Percentiles rank a stretch among this genome's conserved stretches.
Evolutionary conservation across 1,140 invertebrate genomes (phyloP).

Genomic region (Bilobella aurantiaca): DNA sequence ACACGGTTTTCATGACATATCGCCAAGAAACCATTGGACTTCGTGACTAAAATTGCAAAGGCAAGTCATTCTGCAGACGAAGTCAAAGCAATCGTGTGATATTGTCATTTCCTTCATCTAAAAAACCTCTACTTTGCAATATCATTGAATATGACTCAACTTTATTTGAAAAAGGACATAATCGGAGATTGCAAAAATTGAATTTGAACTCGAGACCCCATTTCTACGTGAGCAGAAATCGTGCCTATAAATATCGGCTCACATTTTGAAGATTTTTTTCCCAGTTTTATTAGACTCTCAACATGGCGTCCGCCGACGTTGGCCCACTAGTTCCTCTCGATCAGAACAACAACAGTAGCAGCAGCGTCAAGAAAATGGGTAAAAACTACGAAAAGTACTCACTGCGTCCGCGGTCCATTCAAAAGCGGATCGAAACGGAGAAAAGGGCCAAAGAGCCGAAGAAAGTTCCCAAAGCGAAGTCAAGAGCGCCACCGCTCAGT

Average conservation of each 20-base stretch:
- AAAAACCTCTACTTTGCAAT: background rate
- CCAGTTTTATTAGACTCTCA: no score
- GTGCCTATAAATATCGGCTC: no score
- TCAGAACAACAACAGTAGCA: background rate
- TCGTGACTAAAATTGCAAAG: background rate
- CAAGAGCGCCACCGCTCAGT: constrained; percentile 68
- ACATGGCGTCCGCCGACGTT: background rate
- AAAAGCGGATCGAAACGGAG: constrained; percentile 45
- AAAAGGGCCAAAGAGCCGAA: constrained; percentile 37
- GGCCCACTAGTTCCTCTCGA: background rate
- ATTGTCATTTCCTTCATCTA: background rate
- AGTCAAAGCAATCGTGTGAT: constrained; percentile 6
- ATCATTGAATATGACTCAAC: background rate
- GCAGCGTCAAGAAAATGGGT: background rate
- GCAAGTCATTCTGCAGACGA: background rate
- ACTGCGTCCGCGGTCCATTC: constrained; percentile 44
- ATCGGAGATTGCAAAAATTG: no score
- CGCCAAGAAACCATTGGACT: background rate
- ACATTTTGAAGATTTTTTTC: no score
- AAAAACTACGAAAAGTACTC: constrained; percentile 43
- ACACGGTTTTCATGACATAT: background rate
- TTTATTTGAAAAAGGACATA: background rate
- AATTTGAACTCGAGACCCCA: no score
- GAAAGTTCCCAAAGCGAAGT: constrained; percentile 48
- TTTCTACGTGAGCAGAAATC: no score